These are phyloP conservation scores for Drosophila kohkoa DNA, from an alignment of 1,140 invertebrate genomes.

Conservation along the genomic window DNA sequence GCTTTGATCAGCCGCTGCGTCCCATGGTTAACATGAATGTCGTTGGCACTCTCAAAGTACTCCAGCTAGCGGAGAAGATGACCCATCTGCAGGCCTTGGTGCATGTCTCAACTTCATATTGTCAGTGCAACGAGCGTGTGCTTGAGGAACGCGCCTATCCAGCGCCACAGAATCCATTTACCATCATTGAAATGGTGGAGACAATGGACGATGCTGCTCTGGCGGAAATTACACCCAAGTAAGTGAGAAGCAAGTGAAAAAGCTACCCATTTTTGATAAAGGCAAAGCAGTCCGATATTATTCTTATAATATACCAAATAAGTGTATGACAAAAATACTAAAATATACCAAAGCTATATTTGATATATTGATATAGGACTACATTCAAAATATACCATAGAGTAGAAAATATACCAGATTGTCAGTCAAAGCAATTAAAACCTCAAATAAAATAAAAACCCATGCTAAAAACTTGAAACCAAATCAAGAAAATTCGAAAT, in stretches of 20 bases:
- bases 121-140: conserved; percentile 89
- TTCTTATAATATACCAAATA: no score
- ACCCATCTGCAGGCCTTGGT: conserved; percentile 89
- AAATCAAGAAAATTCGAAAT: no score
- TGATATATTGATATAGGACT: no score
- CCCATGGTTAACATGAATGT: conserved; percentile 90
- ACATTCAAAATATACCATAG: no score
- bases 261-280: no score
- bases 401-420: no score
- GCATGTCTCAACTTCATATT: conserved; percentile 93
- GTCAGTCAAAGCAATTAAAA: no score
- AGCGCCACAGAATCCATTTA: conserved; percentile 90
- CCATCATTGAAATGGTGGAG: conserved; percentile 90
- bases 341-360: no score
- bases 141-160: conserved; percentile 90
- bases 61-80: conserved; percentile 89
- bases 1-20: conserved; percentile 94
- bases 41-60: conserved; percentile 88
- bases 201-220: conserved; percentile 91
- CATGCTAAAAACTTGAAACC: no score
- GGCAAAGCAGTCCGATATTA: no score
- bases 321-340: no score
- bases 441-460: no score
- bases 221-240: conserved; percentile 90
- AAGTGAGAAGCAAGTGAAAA: conserved; percentile 6